Base-by-base conservation (phyloP, 2,113 vertebrate genomes). In the Aplodontia rufa region DNA sequence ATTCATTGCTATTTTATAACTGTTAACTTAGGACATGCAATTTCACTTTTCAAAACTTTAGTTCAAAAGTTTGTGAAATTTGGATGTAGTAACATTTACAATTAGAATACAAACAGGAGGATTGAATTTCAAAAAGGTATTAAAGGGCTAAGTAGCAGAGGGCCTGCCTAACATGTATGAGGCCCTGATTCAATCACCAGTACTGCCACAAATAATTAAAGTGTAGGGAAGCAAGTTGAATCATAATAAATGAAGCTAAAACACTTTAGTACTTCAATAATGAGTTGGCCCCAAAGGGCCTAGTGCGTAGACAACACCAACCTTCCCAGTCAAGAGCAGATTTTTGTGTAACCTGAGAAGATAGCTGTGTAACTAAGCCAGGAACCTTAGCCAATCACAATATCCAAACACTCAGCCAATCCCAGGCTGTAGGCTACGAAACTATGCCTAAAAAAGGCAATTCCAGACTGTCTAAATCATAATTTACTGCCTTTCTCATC, bases 401-500 rank as follows among this genome's bases (percentile, higher is more conserved):
- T 5, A 79, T 45, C 26, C 13, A 26, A 20, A 2, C 16, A 1
- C 9, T 13, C 14, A 22, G 30, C 20, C 20, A 47, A 35, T n/a
- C n/a, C 4, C 35, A 64, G 55, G 13, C 58, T 40, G 4, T 7
- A 12, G 5, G 6, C 19, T 42, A 5, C 16, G 2, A 6, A 55
- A 14, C 35, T 30, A 71, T 22, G 9, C 26, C n/a, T 5, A 20
- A 40, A 13, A 55, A 8, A 32, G 16, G 45, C 51, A 72, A 58
- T 45, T 10, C 1, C 37, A 5, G 30, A 5, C 14, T 37, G 3
- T 10, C 22, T 12, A 5, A 8, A 11, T 4, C 11, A 1, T 30
- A 7, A 8, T 30, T 51, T 16, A 6, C 26, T 68, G 37, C 35
- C 28, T 62, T 62, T 47, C 19, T 26, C 10, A 17, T 8, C 22